These are phyloP conservation scores for Acrocephalus arundinaceus DNA, from an alignment of 2,113 vertebrate genomes.

Conservation along the genomic window DNA sequence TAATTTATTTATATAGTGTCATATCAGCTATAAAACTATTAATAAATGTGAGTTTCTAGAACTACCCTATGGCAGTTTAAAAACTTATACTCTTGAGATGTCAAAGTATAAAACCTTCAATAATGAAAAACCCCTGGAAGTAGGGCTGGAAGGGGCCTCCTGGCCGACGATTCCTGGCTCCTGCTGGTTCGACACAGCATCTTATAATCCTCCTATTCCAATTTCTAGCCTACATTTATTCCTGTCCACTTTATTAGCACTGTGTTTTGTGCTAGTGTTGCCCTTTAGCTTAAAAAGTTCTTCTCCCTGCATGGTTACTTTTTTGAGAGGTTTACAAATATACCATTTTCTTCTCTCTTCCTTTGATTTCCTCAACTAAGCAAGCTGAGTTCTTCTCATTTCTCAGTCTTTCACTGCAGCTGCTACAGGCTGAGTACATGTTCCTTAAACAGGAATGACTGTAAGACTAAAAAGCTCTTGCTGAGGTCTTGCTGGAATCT, in stretches of 20 bases:
- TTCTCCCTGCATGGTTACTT: not conserved
- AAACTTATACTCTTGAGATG: constrained; percentile 47
- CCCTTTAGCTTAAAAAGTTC: constrained; percentile 13
- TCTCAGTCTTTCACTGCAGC: constrained; percentile 1
- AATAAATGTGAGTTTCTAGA: constrained; percentile 56
- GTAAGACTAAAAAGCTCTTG: not conserved
- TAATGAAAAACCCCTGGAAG: constrained; percentile 48
- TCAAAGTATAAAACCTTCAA: constrained; percentile 41
- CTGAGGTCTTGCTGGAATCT: not conserved
- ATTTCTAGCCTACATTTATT: constrained; percentile 22
- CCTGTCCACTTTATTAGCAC: constrained; percentile 8
- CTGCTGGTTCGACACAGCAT: not conserved
- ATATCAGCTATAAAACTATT: constrained; percentile 56
- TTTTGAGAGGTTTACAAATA: not conserved
- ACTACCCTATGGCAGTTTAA: constrained; percentile 43
- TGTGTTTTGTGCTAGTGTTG: constrained; percentile 8
- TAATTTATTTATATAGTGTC: constrained; percentile 68
- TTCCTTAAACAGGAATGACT: constrained; percentile 2
- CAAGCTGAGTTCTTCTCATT: not conserved
- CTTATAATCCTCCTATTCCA: not conserved
- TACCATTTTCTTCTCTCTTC: not conserved
- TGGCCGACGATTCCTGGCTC: constrained; percentile 23
- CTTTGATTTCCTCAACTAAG: not conserved
- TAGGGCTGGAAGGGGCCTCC: constrained; percentile 48
- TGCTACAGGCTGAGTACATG: not conserved